Evolutionary conservation across 2,797 vertebrate genomes (phyloP).

Genomic region (Pangasius sanitwongsei): DNA sequence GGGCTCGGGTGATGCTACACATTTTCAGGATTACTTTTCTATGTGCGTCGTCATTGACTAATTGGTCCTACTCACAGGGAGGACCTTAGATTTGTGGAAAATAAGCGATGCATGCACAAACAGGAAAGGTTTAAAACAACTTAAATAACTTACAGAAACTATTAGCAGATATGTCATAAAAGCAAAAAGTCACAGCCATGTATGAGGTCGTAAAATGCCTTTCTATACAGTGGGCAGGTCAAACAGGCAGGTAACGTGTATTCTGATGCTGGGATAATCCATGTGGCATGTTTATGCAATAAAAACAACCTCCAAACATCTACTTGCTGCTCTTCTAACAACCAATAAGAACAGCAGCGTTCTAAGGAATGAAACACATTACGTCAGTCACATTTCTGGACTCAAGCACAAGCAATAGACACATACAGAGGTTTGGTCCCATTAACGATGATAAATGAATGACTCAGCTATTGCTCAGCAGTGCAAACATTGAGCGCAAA

Average conservation of each 20-base stretch:
- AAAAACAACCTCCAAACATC: not conserved
- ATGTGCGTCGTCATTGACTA: not conserved
- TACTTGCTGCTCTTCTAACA: not conserved
- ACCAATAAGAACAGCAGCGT: not conserved
- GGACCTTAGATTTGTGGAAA: too few relatives aligned
- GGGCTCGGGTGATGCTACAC: conserved; percentile 16
- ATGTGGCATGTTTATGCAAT: not conserved
- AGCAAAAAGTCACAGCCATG: not conserved
- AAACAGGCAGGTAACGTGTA: not conserved
- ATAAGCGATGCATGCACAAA: conserved; percentile 12
- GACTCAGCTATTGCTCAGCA: conserved; percentile 29
- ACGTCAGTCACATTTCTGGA: not conserved
- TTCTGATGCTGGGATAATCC: not conserved
- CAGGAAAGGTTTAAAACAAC: not conserved
- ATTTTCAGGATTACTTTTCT: not conserved
- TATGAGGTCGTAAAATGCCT: not conserved
- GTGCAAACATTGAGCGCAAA: not conserved
- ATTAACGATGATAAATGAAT: conserved; percentile 26
- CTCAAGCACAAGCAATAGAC: not conserved
- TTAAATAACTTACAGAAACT: not conserved
- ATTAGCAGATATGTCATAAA: not conserved
- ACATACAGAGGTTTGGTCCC: not conserved
- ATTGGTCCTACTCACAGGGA: not conserved
- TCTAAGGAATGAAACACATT: not conserved
- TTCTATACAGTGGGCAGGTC: not conserved